Conservation (phyloP, 1,140 invertebrate species). For the Akabosia matsudoensis region DNA sequence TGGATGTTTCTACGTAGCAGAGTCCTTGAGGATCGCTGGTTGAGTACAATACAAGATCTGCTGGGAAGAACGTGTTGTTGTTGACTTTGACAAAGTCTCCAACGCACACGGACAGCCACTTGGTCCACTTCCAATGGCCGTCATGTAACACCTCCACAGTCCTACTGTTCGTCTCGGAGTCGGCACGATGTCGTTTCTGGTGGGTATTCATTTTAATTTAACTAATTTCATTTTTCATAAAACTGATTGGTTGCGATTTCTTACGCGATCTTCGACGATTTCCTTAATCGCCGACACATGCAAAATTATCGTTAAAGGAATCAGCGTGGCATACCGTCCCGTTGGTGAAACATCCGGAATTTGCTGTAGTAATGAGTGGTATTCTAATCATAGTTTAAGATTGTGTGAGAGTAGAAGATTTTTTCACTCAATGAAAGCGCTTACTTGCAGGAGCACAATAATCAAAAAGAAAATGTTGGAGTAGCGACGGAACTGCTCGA, state of each 20-base stretch:
- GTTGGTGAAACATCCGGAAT: conserved; percentile 96
- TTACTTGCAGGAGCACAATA: conserved; percentile 83
- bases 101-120: conserved; percentile 75
- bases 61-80: conserved; percentile 91
- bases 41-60: conserved; percentile 82
- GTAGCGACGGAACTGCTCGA: conserved; percentile 94
- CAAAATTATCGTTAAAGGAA: conserved; percentile 90
- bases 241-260: conserved; percentile 47
- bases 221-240: conserved; percentile 23
- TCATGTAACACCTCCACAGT: conserved; percentile 73
- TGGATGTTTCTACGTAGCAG: conserved; percentile 99
- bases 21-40: conserved; percentile 96
- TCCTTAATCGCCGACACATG: conserved; percentile 92
- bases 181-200: conserved; percentile 88
- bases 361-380: conserved; percentile 76
- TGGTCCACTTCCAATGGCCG: conserved; percentile 68
- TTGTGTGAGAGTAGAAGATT: too few relatives aligned
- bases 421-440: too few relatives aligned
- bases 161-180: conserved; percentile 87
- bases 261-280: conserved; percentile 90
- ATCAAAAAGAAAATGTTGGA: conserved; percentile 96
- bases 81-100: conserved; percentile 87
- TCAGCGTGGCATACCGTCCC: conserved; percentile 88
- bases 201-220: not conserved
- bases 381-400: too few relatives aligned